Evolutionary conservation across 2,888 invertebrate species (phyloP).

Genomic region (Pecten maximus): DNA sequence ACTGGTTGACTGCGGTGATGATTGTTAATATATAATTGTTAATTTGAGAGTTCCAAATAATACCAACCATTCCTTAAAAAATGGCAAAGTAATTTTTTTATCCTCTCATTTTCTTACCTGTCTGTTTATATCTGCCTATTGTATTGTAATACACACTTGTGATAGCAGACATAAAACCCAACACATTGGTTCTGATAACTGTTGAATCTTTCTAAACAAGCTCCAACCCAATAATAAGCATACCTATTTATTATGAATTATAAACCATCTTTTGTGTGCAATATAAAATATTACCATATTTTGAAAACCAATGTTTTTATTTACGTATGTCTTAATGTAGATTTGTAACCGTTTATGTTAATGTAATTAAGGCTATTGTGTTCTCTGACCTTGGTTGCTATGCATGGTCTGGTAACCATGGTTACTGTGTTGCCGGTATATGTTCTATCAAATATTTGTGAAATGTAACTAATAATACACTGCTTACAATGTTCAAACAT

Average conservation of each 20-base stretch:
- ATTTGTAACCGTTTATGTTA: background rate
- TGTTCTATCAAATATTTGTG: background rate
- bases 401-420: background rate
- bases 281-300: background rate
- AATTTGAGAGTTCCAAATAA: too few relatives aligned
- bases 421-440: background rate
- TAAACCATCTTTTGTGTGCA: background rate
- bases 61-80: too few relatives aligned
- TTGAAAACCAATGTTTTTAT: background rate
- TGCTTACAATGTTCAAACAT: background rate
- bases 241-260: background rate
- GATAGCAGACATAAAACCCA: too few relatives aligned
- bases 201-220: too few relatives aligned
- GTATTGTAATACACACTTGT: too few relatives aligned
- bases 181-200: too few relatives aligned
- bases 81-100: too few relatives aligned
- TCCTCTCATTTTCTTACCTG: too few relatives aligned
- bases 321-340: background rate
- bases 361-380: background rate
- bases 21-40: too few relatives aligned
- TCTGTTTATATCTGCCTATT: too few relatives aligned
- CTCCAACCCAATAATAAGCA: too few relatives aligned
- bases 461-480: background rate
- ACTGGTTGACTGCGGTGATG: too few relatives aligned
- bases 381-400: background rate